These are phyloP conservation scores for Geopemphigus sp. DNA, from an alignment of 1,140 invertebrate species.

Conservation along the genomic window DNA sequence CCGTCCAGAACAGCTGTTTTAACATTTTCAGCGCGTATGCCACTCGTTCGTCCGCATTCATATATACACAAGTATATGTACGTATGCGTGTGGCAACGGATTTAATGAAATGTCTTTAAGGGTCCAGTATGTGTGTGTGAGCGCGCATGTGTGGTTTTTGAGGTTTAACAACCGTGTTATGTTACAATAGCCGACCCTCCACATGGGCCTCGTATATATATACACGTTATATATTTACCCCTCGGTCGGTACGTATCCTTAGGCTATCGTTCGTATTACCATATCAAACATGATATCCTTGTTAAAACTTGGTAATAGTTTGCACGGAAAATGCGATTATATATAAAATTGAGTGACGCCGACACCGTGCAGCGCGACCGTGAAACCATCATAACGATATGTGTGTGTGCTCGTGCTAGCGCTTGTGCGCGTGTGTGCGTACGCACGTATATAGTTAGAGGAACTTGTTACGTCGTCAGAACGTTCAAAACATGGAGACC, in stretches of 20 bases:
- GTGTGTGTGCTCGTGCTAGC: no score
- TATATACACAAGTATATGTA: not conserved
- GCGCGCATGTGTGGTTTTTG: constrained; percentile 25
- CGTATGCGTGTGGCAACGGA: not conserved
- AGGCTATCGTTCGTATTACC: constrained; percentile 26
- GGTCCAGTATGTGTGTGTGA: not conserved
- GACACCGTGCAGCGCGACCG: not conserved
- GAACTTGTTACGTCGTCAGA: not conserved
- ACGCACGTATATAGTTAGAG: not conserved
- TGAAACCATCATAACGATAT: not conserved
- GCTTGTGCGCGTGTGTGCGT: no score
- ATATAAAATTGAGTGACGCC: constrained; percentile 18
- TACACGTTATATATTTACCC: not conserved
- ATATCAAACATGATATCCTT: constrained; percentile 35
- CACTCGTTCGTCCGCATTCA: not conserved
- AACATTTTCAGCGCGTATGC: not conserved
- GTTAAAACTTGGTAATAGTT: constrained; percentile 27
- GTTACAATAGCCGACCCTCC: constrained; percentile 25
- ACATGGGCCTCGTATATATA: not conserved
- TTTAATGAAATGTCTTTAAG: constrained; percentile 36
- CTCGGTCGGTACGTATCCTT: not conserved
- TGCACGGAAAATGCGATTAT: constrained; percentile 8
- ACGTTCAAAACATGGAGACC: constrained; percentile 3
- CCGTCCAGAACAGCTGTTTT: constrained; percentile 16
- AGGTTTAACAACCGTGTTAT: constrained; percentile 38